These are phyloP conservation scores for Yoshiicerus persimilis DNA, from an alignment of 1,140 invertebrate species.

Conservation along the genomic window DNA sequence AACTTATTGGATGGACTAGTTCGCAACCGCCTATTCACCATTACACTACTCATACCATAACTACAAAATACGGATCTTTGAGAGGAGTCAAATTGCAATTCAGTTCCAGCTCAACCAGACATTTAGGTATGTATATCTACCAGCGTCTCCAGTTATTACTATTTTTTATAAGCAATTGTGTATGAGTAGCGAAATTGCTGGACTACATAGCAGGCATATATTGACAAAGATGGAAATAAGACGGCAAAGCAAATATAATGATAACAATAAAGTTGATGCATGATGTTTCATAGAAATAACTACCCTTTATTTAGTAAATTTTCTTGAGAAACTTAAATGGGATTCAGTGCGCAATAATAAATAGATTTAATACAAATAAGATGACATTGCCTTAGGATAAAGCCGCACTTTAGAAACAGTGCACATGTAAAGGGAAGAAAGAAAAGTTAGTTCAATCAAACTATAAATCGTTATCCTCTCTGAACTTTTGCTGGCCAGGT, in stretches of 20 bases:
- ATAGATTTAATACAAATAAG: neutral
- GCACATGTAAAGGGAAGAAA: neutral
- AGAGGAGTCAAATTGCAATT: constrained; percentile 44
- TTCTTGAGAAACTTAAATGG: too few relatives aligned
- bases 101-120: constrained; percentile 41
- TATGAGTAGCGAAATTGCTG: too few relatives aligned
- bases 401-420: neutral
- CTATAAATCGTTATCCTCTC: neutral
- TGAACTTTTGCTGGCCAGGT: neutral
- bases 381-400: neutral
- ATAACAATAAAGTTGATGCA: too few relatives aligned
- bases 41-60: constrained; percentile 38
- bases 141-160: too few relatives aligned
- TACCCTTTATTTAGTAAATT: too few relatives aligned
- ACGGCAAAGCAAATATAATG: too few relatives aligned
- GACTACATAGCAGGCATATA: too few relatives aligned
- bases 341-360: too few relatives aligned
- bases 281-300: too few relatives aligned
- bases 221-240: too few relatives aligned
- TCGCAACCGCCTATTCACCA: constrained; percentile 18
- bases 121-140: constrained; percentile 45
- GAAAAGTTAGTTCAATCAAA: neutral
- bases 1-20: constrained; percentile 10
- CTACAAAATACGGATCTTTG: constrained; percentile 45
- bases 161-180: too few relatives aligned